Evolutionary conservation across 2,113 vertebrate species (phyloP), one percentile per base, ranked within the genome.

Genomic region (Tragelaphus imberbis): DNA sequence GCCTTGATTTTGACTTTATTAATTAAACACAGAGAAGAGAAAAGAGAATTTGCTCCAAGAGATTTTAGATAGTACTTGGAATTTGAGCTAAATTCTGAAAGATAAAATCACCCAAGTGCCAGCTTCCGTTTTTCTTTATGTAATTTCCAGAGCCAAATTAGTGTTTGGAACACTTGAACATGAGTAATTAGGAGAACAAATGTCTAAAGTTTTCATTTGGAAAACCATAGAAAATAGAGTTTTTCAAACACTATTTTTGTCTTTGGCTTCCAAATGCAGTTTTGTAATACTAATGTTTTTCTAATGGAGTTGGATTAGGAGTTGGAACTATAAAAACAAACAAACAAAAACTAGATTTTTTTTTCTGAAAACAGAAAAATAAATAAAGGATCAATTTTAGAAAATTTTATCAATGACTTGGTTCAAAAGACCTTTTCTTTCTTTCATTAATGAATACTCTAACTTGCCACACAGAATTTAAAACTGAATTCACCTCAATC

Each of bases 141-240:
- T 80, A 63, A 93, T 65, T 95, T 97, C 87, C 82, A 95, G 59
- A 92, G 36, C 27, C 87, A 68, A 84, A 87, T 86, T 40, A 91
- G 88, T 93, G 68, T 55, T 84, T 58, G 85, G 40, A 88, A 88
- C 77, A 14, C n/a, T 88, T 36, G 33, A 94, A 55, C 21, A 25
- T 12, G 36, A 93, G 8, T 47, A 49, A 40, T 30, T 88, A 8
- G 33, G 85, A 80, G 30, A 85, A 33, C 51, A 77, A 36, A 65
- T 91, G 63, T 93, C 40, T 80, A 10, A 86, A 63, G 27, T 49
- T 84, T 96, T 81, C 25, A 80, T 6, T 63, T 81, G 47, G 61
- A 17, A 81, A 81, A 9, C n/a, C 47, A 3, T 47, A 53, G 25
- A 92, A 96, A 91, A 71, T n/a, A 81, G 17, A 19, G 4, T 75